A percentile compares a stretch with the other conserved stretches of the same genome.
Evolutionary conservation across 2,113 vertebrate species (phyloP).

Genomic region (Plectropomus leopardus): DNA sequence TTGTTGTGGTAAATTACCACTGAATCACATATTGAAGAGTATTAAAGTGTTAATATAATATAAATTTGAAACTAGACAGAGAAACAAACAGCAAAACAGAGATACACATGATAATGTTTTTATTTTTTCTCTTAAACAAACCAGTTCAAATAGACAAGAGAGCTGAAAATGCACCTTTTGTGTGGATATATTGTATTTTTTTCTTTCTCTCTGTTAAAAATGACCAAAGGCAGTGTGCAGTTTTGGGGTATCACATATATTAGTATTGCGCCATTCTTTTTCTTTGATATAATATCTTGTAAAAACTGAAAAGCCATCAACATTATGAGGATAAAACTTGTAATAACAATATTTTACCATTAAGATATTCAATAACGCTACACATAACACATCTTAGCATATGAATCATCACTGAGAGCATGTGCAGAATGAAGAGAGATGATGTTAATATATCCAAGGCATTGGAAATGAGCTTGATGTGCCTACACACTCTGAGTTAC

Average conservation of each 20-base stretch:
- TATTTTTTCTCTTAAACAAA: neutral
- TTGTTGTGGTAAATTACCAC: too few species aligned
- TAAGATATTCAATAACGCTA: neutral
- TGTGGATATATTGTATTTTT: too few species aligned
- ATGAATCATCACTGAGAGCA: conserved; percentile 8
- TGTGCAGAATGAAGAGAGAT: conserved; percentile 34
- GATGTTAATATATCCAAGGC: conserved; percentile 20
- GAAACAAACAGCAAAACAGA: neutral
- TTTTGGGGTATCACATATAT: neutral
- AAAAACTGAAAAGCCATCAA: conserved; percentile 31
- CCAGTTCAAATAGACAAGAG: neutral
- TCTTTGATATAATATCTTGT: too few species aligned
- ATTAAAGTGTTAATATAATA: too few species aligned
- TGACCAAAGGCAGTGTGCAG: neutral
- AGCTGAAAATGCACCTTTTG: neutral
- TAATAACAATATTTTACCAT: conserved; percentile 15
- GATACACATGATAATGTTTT: neutral
- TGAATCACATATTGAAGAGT: too few species aligned
- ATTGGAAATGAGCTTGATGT: conserved; percentile 37
- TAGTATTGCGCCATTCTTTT: neutral
- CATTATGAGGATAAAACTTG: conserved; percentile 20
- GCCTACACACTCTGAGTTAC: neutral
- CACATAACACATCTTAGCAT: neutral
- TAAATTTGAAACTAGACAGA: neutral
- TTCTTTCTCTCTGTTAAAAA: neutral